Conservation (phyloP, 2,888 invertebrate species). For the Metacarcinus magister region DNA sequence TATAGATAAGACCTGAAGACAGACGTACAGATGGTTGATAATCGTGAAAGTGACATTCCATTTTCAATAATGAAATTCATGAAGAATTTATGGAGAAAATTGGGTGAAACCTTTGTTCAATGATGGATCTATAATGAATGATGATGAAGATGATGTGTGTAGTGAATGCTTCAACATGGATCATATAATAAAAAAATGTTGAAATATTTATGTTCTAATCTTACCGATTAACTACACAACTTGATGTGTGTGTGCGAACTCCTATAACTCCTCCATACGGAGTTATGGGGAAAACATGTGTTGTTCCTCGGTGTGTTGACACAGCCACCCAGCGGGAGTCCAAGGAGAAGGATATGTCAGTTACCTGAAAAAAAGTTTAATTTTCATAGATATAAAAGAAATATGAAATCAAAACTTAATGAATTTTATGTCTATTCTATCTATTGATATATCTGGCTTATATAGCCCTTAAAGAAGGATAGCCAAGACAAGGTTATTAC, state of each 20-base stretch:
- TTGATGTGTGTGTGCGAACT: slow-evolving; percentile 96
- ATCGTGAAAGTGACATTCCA: too few relatives aligned
- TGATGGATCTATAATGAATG: too few relatives aligned
- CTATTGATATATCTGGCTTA: too few relatives aligned
- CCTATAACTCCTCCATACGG: slow-evolving; percentile 97
- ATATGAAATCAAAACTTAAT: not conserved
- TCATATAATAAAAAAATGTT: not conserved
- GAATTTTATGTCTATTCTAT: too few relatives aligned
- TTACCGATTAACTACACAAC: slow-evolving; percentile 93
- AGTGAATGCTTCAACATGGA: not conserved
- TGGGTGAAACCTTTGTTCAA: too few relatives aligned
- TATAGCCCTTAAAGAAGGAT: too few relatives aligned
- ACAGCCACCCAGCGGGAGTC: slow-evolving; percentile 99
- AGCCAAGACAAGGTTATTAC: too few relatives aligned
- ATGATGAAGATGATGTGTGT: too few relatives aligned
- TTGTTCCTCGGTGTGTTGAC: slow-evolving; percentile 97
- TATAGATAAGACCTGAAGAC: too few relatives aligned
- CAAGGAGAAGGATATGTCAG: slow-evolving; percentile 95
- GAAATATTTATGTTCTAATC: not conserved
- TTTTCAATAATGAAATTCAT: too few relatives aligned
- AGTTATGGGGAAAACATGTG: slow-evolving; percentile 98
- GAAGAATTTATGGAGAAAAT: too few relatives aligned
- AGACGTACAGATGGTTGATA: too few relatives aligned
- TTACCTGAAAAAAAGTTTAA: slow-evolving; percentile 83
- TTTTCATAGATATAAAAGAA: not conserved